Percentiles rank a stretch among this genome's conserved stretches.
These are phyloP conservation scores for Eupeodes corollae DNA, from an alignment of 1,140 invertebrate species.

Conservation along the genomic window DNA sequence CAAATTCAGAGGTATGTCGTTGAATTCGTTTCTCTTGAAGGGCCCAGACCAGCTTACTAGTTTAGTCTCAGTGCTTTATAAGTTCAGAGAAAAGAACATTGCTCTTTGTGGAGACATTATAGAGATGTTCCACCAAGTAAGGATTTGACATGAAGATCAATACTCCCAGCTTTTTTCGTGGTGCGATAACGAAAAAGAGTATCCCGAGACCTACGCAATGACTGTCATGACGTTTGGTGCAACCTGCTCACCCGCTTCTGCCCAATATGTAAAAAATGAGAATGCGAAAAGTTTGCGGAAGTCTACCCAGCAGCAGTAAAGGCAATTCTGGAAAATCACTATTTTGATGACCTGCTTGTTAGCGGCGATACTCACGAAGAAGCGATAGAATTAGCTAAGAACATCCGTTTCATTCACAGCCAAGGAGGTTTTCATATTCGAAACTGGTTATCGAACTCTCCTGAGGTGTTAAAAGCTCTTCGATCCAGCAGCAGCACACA, in stretches of 20 bases:
- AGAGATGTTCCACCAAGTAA: conserved; percentile 31
- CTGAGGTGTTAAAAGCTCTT: no score
- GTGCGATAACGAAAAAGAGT: conserved; percentile 11
- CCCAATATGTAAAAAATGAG: conserved; percentile 15
- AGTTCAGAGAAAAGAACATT: no score
- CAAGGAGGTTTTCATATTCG: conserved; percentile 11
- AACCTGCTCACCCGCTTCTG: conserved; percentile 19
- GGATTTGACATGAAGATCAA: conserved; percentile 11
- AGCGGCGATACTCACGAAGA: conserved; percentile 8
- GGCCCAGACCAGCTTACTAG: conserved; percentile 20
- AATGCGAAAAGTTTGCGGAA: conserved; percentile 10
- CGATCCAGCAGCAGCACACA: no score
- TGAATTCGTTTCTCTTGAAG: conserved; percentile 16
- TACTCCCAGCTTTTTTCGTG: conserved; percentile 17
- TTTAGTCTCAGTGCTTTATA: conserved; percentile 11
- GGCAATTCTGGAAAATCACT: conserved; percentile 21
- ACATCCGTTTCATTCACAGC: conserved; percentile 13
- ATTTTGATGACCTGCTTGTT: conserved; percentile 32
- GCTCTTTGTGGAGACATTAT: no score
- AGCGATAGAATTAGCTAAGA: conserved; percentile 6
- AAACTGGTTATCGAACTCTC: conserved; percentile 1
- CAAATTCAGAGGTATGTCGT: background rate
- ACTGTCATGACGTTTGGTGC: conserved; percentile 18
- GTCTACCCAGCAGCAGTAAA: conserved; percentile 13
- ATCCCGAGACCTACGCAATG: conserved; percentile 18